phyloP scores from a whole-genome alignment of 2,797 vertebrate species.

The Novumbra hubbsi region DNA sequence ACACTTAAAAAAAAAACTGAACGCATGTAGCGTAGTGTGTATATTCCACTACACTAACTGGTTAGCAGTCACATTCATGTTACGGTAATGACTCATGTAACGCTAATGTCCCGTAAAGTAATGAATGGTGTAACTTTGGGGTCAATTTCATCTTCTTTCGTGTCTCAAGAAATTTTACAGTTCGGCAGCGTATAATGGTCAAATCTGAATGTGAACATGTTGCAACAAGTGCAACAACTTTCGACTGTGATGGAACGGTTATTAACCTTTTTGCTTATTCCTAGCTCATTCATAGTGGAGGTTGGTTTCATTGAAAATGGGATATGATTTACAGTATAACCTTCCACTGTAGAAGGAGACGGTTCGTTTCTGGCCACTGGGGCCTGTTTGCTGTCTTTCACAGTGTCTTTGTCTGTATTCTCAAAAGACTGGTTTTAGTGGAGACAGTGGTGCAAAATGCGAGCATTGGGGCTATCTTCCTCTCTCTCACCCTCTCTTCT shows the following conservation, averaged over 20 bases:
- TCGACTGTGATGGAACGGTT: not conserved
- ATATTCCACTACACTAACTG: not conserved
- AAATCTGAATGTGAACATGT: not conserved
- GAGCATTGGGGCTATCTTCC: conserved; percentile 56
- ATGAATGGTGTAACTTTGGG: too few relatives aligned
- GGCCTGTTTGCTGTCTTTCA: conserved; percentile 22
- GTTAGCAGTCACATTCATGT: not conserved
- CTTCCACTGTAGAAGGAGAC: conserved; percentile 5
- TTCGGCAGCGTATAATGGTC: too few relatives aligned
- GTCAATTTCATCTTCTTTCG: too few relatives aligned
- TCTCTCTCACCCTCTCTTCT: conserved; percentile 31
- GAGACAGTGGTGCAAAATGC: conserved; percentile 59
- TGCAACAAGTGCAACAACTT: not conserved
- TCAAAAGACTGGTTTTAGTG: conserved; percentile 58
- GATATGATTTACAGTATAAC: not conserved
- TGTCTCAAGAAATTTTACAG: too few relatives aligned
- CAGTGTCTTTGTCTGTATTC: conserved; percentile 50
- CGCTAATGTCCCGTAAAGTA: not conserved
- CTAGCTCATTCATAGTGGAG: not conserved
- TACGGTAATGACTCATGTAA: not conserved
- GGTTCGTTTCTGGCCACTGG: conserved; percentile 34
- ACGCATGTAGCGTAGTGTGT: not conserved
- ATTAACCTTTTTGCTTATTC: not conserved
- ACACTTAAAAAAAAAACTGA: not conserved
- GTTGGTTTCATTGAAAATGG: not conserved